Evolutionary conservation across 1,140 invertebrate species (phyloP).

Genomic region (Nilaparvata lugens): DNA sequence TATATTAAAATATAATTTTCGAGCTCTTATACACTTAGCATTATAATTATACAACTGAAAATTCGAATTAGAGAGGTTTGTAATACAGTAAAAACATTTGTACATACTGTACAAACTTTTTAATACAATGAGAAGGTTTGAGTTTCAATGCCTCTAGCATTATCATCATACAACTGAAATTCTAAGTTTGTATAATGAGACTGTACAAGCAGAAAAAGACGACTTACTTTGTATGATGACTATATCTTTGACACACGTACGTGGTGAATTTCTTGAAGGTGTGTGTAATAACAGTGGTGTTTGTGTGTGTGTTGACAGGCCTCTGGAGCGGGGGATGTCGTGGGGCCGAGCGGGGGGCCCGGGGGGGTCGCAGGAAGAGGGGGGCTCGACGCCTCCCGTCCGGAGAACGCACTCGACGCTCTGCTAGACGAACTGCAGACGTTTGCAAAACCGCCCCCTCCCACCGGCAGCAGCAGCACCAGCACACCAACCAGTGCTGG

Average conservation of each 20-base stretch:
- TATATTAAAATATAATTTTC: no score
- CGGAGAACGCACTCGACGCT: slow-evolving; percentile 92
- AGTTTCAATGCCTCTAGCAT: no score
- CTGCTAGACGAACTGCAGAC: slow-evolving; percentile 86
- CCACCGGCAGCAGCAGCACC: slow-evolving; percentile 43
- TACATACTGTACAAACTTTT: no score
- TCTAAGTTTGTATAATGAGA: no score
- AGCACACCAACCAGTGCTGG: slow-evolving; percentile 35
- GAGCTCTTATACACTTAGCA: no score
- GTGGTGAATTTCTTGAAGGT: slow-evolving; percentile 1
- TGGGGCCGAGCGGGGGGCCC: slow-evolving; percentile 45
- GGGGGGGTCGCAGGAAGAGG: slow-evolving; percentile 29
- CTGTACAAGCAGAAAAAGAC: no score
- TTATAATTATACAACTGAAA: no score
- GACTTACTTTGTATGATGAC: slow-evolving; percentile 5
- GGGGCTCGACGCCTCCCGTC: slow-evolving; percentile 51
- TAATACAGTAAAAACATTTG: no score
- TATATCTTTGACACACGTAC: slow-evolving; percentile 1
- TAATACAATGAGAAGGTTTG: no score
- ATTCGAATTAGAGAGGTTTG: no score
- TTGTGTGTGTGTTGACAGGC: slow-evolving; percentile 35
- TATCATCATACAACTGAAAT: no score
- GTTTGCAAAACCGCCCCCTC: slow-evolving; percentile 47
- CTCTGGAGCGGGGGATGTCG: slow-evolving; percentile 47
- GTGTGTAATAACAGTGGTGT: neutral